phyloP scores from a whole-genome alignment of 1,140 invertebrate species.

The Chymomyza costata region DNA sequence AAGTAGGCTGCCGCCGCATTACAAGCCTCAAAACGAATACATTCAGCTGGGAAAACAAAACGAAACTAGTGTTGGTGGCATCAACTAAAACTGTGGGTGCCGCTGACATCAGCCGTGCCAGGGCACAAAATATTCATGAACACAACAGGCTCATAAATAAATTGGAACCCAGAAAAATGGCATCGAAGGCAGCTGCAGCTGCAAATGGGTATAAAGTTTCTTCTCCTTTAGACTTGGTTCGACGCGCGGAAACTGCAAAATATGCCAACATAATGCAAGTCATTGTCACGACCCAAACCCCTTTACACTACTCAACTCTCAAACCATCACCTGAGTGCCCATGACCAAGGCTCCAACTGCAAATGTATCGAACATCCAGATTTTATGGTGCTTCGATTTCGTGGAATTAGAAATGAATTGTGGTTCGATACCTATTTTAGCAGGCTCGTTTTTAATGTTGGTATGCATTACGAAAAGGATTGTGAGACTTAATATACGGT shows the following conservation, averaged over 20 bases:
- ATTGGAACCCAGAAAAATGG: constrained; percentile 39
- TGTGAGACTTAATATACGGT: no score
- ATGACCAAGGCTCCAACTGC: no score
- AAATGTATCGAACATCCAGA: constrained; percentile 34
- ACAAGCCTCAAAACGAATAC: constrained; percentile 19
- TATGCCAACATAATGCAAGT: constrained; percentile 51
- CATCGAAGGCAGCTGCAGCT: constrained; percentile 32
- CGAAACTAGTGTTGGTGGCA: constrained; percentile 29
- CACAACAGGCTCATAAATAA: constrained; percentile 57
- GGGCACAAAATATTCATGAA: constrained; percentile 50
- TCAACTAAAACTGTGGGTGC: no score
- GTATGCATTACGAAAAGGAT: no score
- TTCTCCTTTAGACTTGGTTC: constrained; percentile 30
- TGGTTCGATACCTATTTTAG: no score
- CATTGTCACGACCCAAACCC: constrained; percentile 5
- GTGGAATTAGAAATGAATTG: constrained; percentile 62
- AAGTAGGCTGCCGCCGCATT: no score
- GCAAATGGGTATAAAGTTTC: constrained; percentile 37
- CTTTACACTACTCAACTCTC: no score
- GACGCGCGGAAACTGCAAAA: constrained; percentile 48
- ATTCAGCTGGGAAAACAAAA: no score
- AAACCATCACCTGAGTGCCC: no score
- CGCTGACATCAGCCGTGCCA: constrained; percentile 9
- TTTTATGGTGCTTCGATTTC: constrained; percentile 60
- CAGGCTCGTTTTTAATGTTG: no score